Conservation (phyloP, 2,113 vertebrate species). For the Corynorhinus townsendii region DNA sequence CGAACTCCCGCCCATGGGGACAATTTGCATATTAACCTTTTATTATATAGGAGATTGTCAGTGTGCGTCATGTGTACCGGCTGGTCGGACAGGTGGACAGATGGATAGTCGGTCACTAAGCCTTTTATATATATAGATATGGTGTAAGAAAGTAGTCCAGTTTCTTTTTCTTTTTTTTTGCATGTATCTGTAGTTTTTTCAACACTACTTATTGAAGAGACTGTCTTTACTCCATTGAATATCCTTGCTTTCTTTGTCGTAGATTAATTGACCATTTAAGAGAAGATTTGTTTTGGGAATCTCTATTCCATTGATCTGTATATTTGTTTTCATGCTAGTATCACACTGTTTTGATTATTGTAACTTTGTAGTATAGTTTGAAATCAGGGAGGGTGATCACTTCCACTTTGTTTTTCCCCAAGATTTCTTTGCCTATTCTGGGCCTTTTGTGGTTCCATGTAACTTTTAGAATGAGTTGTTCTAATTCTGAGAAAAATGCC, state of each 20-base stretch:
- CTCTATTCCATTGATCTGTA: background rate
- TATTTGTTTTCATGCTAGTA: background rate
- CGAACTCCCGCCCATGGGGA: too few relatives aligned
- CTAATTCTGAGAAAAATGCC: background rate
- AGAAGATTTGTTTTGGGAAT: background rate
- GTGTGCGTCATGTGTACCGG: too few relatives aligned
- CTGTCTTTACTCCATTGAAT: background rate
- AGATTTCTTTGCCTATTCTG: background rate
- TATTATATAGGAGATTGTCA: too few relatives aligned
- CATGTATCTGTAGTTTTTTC: background rate
- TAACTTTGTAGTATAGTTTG: background rate
- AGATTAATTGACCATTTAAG: background rate
- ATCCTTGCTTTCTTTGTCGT: background rate
- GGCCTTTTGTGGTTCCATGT: background rate
- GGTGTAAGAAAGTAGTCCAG: background rate
- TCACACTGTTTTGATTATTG: background rate
- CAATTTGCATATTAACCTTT: too few relatives aligned
- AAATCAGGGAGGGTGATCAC: background rate
- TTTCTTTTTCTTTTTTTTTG: background rate
- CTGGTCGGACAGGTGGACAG: too few relatives aligned
- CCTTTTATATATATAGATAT: too few relatives aligned
- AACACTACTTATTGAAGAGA: background rate
- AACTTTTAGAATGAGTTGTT: background rate
- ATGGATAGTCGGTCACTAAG: too few relatives aligned
- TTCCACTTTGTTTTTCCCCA: background rate